Percentiles rank a stretch among this genome's conserved stretches.
Evolutionary conservation across 2,888 invertebrate genomes (phyloP).

Genomic region (Leucoma salicis): DNA sequence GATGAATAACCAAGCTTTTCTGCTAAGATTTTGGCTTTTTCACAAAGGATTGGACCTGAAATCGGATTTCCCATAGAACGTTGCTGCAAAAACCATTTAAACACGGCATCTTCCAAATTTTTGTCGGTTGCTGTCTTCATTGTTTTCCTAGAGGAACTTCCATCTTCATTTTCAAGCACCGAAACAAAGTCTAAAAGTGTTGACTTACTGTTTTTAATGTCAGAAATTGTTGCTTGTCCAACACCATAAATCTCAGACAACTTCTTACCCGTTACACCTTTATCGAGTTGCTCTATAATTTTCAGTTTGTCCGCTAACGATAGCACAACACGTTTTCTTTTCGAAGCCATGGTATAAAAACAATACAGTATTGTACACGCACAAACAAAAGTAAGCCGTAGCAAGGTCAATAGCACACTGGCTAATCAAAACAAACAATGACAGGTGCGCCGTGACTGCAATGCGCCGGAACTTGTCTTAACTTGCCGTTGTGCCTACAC

Average conservation of each 20-base stretch:
- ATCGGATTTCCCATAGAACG: constrained; percentile 13
- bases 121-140: constrained; percentile 33
- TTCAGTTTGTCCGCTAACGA: neutral
- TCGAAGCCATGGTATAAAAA: too few species aligned
- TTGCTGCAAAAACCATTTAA: constrained; percentile 35
- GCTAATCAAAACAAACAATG: too few species aligned
- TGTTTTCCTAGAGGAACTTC: constrained; percentile 21
- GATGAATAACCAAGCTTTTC: constrained; percentile 15
- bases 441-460: too few species aligned
- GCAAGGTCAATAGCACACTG: too few species aligned
- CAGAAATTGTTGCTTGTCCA: neutral
- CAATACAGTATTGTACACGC: too few species aligned
- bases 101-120: constrained; percentile 32
- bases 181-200: constrained; percentile 31
- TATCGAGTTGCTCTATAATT: neutral
- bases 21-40: constrained; percentile 21
- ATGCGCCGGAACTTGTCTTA: too few species aligned
- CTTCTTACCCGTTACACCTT: neutral
- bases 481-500: too few species aligned
- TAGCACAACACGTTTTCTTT: neutral
- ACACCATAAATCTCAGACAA: neutral
- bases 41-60: constrained; percentile 14
- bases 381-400: too few species aligned
- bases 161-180: constrained; percentile 28
- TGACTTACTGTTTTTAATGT: constrained; percentile 20